phyloP scores from a whole-genome alignment of 2,888 invertebrate species.

The Drosophila melanocephala region DNA sequence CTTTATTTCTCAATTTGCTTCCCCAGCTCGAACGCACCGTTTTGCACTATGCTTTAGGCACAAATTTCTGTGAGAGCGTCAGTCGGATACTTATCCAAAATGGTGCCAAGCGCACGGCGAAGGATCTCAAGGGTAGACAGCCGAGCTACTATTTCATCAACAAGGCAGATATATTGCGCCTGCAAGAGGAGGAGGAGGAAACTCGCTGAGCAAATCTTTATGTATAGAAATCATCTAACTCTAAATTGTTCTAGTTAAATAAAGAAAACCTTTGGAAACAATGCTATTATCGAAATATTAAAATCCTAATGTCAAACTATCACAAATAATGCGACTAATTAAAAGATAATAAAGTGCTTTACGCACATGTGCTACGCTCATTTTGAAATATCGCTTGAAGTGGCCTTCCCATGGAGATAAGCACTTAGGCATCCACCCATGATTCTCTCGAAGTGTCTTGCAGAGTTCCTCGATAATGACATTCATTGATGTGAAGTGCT shows the following conservation, averaged over 20 bases:
- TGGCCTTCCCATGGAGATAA: constrained; percentile 5
- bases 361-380: neutral
- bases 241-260: constrained; percentile 59
- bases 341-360: neutral
- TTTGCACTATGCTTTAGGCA: constrained; percentile 96
- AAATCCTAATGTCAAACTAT: neutral
- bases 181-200: constrained; percentile 93
- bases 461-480: constrained; percentile 3
- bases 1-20: neutral
- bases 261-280: constrained; percentile 33
- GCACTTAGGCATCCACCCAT: neutral
- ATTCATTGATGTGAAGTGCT: constrained; percentile 23
- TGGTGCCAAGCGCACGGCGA: constrained; percentile 92
- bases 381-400: neutral
- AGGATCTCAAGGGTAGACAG: constrained; percentile 95
- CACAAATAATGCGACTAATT: neutral
- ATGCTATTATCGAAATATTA: neutral
- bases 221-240: constrained; percentile 34
- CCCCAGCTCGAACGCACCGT: constrained; percentile 93
- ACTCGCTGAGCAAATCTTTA: constrained; percentile 74
- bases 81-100: constrained; percentile 93
- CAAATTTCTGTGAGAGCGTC: constrained; percentile 92
- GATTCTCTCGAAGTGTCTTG: neutral
- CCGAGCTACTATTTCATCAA: constrained; percentile 97
- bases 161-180: constrained; percentile 93